A percentile compares a stretch with the other conserved stretches of the same genome.
Evolutionary conservation across 2,797 vertebrate species (phyloP).

Genomic region (Enteromius fasciolatus): DNA sequence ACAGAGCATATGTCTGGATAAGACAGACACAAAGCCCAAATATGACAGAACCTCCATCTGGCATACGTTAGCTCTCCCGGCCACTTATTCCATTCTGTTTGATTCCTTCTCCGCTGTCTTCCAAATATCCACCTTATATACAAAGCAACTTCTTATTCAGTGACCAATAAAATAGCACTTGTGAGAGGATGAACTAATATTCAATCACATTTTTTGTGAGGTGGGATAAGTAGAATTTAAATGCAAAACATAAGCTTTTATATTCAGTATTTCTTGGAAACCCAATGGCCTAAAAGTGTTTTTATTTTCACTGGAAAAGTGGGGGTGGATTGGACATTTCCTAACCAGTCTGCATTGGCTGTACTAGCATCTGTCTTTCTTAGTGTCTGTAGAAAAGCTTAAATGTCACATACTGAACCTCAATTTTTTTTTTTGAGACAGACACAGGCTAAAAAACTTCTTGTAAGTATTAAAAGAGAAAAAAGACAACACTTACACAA

Average conservation of each 20-base stretch:
- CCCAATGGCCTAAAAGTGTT: constrained; percentile 9
- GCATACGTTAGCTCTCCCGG: constrained; percentile 45
- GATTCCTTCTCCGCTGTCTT: constrained; percentile 40
- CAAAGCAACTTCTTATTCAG: constrained; percentile 10
- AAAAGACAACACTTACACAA: constrained; percentile 10
- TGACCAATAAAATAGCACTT: not conserved
- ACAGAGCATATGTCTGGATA: constrained; percentile 39
- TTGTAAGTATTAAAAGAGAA: not conserved
- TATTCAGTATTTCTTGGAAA: constrained; percentile 51
- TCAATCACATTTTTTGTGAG: not conserved
- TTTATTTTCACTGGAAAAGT: constrained; percentile 27
- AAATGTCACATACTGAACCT: not conserved
- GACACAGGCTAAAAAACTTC: not conserved
- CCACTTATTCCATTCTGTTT: constrained; percentile 54
- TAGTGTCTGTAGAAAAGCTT: not conserved
- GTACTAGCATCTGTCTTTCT: constrained; percentile 20
- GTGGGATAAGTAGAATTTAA: not conserved
- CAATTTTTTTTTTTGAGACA: not conserved
- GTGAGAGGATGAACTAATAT: not conserved
- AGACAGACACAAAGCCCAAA: constrained; percentile 44
- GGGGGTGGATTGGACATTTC: constrained; percentile 52
- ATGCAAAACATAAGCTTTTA: constrained; percentile 29
- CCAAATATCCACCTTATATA: constrained; percentile 33
- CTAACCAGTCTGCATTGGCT: constrained; percentile 49
- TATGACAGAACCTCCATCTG: constrained; percentile 55